Percentiles rank a stretch among this genome's conserved stretches.
phyloP scores from a whole-genome alignment of 2,113 vertebrate species.

The Perca fluviatilis region DNA sequence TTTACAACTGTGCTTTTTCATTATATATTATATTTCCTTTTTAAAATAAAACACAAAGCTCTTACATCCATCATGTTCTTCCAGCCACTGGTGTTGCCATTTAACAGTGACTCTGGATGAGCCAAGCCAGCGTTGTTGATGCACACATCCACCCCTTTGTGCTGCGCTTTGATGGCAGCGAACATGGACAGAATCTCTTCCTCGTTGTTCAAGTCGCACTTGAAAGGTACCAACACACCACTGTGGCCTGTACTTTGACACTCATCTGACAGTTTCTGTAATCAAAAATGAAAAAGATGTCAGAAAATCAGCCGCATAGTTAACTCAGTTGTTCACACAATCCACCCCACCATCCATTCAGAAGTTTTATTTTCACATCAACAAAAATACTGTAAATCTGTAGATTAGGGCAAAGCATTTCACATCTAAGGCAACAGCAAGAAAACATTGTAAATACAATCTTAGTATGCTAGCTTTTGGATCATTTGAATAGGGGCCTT shows the following conservation, averaged over 20 bases:
- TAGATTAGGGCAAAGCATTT: too few relatives aligned
- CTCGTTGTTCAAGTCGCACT: slow-evolving; percentile 89
- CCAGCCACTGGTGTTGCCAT: slow-evolving; percentile 88
- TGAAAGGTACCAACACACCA: slow-evolving; percentile 88
- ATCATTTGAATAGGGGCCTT: too few relatives aligned
- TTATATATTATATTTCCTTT: neutral
- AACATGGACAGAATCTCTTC: slow-evolving; percentile 94
- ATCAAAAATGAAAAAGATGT: neutral
- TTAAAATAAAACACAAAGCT: neutral
- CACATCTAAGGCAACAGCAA: neutral
- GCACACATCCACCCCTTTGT: slow-evolving; percentile 91
- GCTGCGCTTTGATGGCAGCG: slow-evolving; percentile 85
- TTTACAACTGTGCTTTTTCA: too few relatives aligned
- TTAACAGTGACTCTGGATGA: slow-evolving; percentile 86
- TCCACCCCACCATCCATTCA: neutral
- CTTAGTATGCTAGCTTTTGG: too few relatives aligned
- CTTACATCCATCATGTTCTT: slow-evolving; percentile 91
- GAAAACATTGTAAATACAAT: neutral
- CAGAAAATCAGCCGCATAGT: neutral
- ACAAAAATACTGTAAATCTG: neutral
- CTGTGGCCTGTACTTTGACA: slow-evolving; percentile 86
- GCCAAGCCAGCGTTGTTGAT: slow-evolving; percentile 93
- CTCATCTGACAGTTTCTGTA: slow-evolving; percentile 89
- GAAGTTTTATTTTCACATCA: neutral
- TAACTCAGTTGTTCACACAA: neutral